Evolutionary conservation across 2,888 invertebrate genomes (phyloP), one percentile per base, ranked within the genome.

Genomic region (Drosophila seclusa): DNA sequence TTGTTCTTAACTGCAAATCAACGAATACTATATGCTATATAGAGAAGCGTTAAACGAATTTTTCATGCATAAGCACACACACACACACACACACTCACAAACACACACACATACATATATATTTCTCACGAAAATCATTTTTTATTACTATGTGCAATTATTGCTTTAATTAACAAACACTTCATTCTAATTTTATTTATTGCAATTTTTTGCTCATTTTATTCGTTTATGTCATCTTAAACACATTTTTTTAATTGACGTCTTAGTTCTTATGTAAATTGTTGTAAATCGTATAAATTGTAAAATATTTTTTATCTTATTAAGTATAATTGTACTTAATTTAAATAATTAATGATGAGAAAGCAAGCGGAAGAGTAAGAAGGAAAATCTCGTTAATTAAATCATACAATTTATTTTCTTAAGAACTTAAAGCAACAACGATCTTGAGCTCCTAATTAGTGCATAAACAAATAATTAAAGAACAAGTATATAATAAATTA

Each of bases 371-470:
- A n/a, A 53, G 57, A 57, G 40, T 42, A 53, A 42, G 57, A 21
- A 34, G 7, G 18, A 54, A 84, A 84, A 89, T 83, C 83, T 89
- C 90, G 83, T 70, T 86, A 82, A 73, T 71, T 78, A 75, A 77
- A 70, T 74, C 61, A 74, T 70, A 78, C 74, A 83, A 68, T 80
- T 84, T 82, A 68, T 78, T 80, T 80, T 73, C 69, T 78, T 89
- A 85, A 89, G 85, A 80, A 82, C 63, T 75, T 85, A 85, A 86
- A 86, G 75, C 87, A 90, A 89, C 89, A 89, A 89, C 89, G 89
- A 89, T 89, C 90, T 89, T 86, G 76, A 89, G 90, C 89, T 90
- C 89, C 90, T 89, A 89, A 80, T 85, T 89, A 90, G 88, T 77
- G 81, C 78, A 83, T 90, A 88, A 81, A 79, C 72, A 72, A 87